Evolutionary conservation across 2,888 invertebrate species (phyloP).

Genomic region (Rhyacophila evoluta): DNA sequence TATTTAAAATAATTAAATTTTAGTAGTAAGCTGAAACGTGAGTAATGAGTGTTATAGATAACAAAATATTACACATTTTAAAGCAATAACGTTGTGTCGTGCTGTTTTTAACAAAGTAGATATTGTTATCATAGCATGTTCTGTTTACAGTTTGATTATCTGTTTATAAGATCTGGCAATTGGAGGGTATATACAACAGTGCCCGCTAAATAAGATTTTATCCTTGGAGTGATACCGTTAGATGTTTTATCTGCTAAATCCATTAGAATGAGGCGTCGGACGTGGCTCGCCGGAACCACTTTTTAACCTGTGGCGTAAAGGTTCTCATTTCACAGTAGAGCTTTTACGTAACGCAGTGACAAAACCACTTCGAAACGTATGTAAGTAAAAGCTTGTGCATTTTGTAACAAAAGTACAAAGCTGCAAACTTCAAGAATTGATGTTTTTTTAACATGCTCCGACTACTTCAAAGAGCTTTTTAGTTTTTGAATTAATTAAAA

Average conservation of each 20-base stretch:
- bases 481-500: too few relatives aligned
- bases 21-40: too few relatives aligned
- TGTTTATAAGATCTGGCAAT: too few relatives aligned
- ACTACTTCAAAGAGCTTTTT: background rate
- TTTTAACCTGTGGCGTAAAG: slow-evolving; percentile 14
- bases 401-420: background rate
- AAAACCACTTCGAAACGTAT: background rate
- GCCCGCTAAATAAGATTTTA: background rate
- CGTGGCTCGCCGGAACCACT: slow-evolving; percentile 3
- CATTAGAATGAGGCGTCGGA: slow-evolving; percentile 27
- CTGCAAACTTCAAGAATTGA: background rate
- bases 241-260: slow-evolving; percentile 32
- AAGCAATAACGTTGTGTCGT: too few relatives aligned
- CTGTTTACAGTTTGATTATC: too few relatives aligned
- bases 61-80: too few relatives aligned
- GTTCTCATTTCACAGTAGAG: background rate
- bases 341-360: background rate
- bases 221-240: background rate
- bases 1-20: too few relatives aligned
- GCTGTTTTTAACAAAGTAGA: too few relatives aligned
- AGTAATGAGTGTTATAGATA: too few relatives aligned
- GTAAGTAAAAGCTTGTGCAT: background rate
- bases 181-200: background rate
- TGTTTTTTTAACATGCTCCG: background rate
- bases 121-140: too few relatives aligned